Evolutionary conservation across 2,113 vertebrate species (phyloP).

Genomic region (Labrus mixtus): DNA sequence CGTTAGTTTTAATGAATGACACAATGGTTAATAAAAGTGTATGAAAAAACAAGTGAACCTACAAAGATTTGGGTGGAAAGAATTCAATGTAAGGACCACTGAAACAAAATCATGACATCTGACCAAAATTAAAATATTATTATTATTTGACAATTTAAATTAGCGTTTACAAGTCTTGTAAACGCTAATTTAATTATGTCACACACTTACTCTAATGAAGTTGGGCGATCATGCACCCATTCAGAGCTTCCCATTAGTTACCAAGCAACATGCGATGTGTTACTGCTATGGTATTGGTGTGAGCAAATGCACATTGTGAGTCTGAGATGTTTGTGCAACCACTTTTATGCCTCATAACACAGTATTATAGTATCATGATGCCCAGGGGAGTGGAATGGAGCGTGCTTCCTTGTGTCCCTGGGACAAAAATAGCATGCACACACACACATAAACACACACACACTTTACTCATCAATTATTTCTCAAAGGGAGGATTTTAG

Average conservation of each 20-base stretch:
- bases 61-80: background rate
- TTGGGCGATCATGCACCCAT: slow-evolving; percentile 17
- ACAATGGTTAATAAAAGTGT: background rate
- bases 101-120: slow-evolving; percentile 13
- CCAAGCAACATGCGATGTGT: slow-evolving; percentile 69
- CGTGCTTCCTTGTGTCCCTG: slow-evolving; percentile 66
- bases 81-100: background rate
- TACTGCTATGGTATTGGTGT: slow-evolving; percentile 34
- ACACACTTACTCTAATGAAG: slow-evolving; percentile 24
- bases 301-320: slow-evolving; percentile 17
- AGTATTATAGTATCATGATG: slow-evolving; percentile 42
- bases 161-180: too few relatives aligned
- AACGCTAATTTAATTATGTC: slow-evolving; percentile 17
- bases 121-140: too few relatives aligned
- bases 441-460: slow-evolving; percentile 24
- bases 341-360: slow-evolving; percentile 42
- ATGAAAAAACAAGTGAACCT: background rate
- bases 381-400: slow-evolving; percentile 74
- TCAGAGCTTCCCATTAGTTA: slow-evolving; percentile 69
- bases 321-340: slow-evolving; percentile 44
- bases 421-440: slow-evolving; percentile 16
- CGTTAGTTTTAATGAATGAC: background rate
- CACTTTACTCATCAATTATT: slow-evolving; percentile 73
- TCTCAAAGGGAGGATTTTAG: slow-evolving; percentile 71
- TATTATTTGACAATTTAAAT: too few relatives aligned